Conservation (phyloP, 2,888 invertebrate genomes). For the Mylabris sibirica region DNA sequence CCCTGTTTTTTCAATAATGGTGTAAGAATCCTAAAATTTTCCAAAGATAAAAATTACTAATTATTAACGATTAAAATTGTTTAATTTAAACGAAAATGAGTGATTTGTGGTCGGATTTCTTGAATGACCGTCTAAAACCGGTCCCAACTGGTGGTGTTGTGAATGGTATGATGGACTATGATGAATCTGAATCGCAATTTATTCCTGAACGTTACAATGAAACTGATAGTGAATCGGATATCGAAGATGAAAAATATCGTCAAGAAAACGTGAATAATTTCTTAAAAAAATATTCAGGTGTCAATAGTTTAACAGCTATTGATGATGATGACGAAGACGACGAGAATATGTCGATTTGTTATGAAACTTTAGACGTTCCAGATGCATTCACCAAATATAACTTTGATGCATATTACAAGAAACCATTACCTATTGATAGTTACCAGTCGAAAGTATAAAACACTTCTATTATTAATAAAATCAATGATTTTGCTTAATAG, state of each 20-base stretch:
- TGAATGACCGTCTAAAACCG: conserved; percentile 20
- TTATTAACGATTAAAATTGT: too few relatives aligned
- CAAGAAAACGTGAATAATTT: not conserved
- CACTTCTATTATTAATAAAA: too few relatives aligned
- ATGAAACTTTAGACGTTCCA: conserved; percentile 25
- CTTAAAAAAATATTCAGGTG: not conserved
- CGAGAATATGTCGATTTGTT: conserved; percentile 20
- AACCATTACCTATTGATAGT: conserved; percentile 49
- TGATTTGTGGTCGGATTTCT: conserved; percentile 20
- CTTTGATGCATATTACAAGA: conserved; percentile 43
- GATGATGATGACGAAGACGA: conserved; percentile 23
- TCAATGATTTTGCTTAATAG: too few relatives aligned
- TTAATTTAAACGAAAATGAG: conserved; percentile 22
- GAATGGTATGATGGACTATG: conserved; percentile 12
- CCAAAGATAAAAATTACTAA: too few relatives aligned
- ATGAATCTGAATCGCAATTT: not conserved
- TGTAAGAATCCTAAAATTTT: too few relatives aligned
- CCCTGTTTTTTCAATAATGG: too few relatives aligned
- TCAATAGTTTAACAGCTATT: conserved; percentile 20
- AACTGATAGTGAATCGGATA: conserved; percentile 18
- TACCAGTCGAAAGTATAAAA: conserved; percentile 42
- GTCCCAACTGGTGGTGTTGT: conserved; percentile 16
- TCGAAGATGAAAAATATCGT: conserved; percentile 17
- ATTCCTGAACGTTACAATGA: not conserved
- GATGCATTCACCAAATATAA: conserved; percentile 45